Evolutionary conservation across 2,113 vertebrate species (phyloP), one percentile per base, ranked within the genome.

Genomic region (Phalacrocorax aristotelis): DNA sequence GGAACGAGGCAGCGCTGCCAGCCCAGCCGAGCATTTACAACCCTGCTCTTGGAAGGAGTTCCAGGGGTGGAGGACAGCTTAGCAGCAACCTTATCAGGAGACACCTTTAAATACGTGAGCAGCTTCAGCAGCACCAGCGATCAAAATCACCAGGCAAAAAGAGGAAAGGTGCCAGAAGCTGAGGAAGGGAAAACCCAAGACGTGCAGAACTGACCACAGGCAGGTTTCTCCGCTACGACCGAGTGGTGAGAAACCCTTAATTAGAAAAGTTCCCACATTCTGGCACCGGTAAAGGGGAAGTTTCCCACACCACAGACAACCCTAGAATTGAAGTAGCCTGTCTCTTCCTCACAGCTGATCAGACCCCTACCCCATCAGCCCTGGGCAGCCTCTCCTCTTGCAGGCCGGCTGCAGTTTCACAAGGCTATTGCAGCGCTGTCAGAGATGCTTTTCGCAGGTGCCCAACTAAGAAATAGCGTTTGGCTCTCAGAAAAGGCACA

Each of bases 21-120:
- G 42, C 34, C 54, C 64, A 60, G 54, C 29, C 5, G 0, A 57
- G 17, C 0, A 0, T 30, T 92, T 32, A 14, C 7, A 14, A 46
- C 51, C 46, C 66, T 8, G 10, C 1, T 49, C 36, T 14, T 11
- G 26, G 57, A 58, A 61, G 1, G 16, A 89, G 48, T n/a, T 44
- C 16, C 7, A 3, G 10, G 30, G 36, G 29, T 3, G 8, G n/a
- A n/a, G 42, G 21, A 48, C n/a, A 82, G 52, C 51, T 58, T 23
- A 55, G 38, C 87, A 89, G 34, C 13, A 70, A 55, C 87, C 1
- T 8, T 29, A 23, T 3, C 65, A 54, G 64, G 20, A 27, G 25
- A 14, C 3, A 54, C 8, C 44, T 55, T 17, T 7, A 23, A 49
- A 58, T 9, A 27, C 1, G 1, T 0, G 20, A 75, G n/a, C n/a